Evolutionary conservation across 2,888 invertebrate genomes (phyloP).

Genomic region (Thymelicus lineola): DNA sequence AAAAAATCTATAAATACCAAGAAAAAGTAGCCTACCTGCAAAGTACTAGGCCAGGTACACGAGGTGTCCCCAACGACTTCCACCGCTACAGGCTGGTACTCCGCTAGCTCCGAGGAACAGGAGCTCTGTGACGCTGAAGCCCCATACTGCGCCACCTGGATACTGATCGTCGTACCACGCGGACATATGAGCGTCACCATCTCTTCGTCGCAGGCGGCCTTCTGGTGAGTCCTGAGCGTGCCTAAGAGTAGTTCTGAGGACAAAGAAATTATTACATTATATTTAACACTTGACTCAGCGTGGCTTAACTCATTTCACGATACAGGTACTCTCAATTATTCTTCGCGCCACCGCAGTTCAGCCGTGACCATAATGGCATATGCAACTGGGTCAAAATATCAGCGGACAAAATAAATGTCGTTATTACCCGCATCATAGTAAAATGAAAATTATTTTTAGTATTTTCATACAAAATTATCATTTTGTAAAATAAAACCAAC

Average conservation of each 20-base stretch:
- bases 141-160: constrained; percentile 96
- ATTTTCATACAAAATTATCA: too few relatives aligned
- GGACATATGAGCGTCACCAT: constrained; percentile 95
- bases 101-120: constrained; percentile 78
- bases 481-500: too few relatives aligned
- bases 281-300: too few relatives aligned
- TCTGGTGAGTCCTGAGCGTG: constrained; percentile 95
- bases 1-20: not conserved
- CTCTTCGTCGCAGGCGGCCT: constrained; percentile 96
- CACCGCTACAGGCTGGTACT: constrained; percentile 80
- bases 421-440: too few relatives aligned
- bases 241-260: constrained; percentile 94
- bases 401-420: too few relatives aligned
- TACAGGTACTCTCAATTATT: too few relatives aligned
- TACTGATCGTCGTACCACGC: constrained; percentile 95
- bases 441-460: too few relatives aligned
- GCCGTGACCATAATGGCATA: too few relatives aligned
- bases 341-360: too few relatives aligned
- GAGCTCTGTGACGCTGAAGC: constrained; percentile 84
- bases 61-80: constrained; percentile 87
- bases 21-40: constrained; percentile 86
- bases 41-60: constrained; percentile 90
- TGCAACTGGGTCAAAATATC: too few relatives aligned
- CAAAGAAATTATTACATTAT: constrained; percentile 18
- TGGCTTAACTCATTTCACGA: too few relatives aligned